Evolutionary conservation across 2,888 invertebrate genomes (phyloP).

Genomic region (Diloba caeruleocephala): DNA sequence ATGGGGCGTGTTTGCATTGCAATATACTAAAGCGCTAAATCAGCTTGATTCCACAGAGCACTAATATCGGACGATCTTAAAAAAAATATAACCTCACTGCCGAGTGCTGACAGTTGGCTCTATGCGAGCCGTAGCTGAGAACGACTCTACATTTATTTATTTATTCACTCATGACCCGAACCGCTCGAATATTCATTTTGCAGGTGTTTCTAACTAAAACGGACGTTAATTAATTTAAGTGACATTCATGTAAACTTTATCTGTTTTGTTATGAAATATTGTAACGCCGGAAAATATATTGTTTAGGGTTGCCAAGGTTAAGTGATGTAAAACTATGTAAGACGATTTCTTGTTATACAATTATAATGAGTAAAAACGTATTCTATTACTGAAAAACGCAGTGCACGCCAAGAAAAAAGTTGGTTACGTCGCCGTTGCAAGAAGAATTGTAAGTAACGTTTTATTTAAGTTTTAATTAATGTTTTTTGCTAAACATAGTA

Average conservation of each 20-base stretch:
- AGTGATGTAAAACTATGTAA: conserved; percentile 37
- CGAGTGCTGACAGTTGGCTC: conserved; percentile 38
- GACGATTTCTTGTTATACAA: conserved; percentile 26
- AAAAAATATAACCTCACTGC: conserved; percentile 59
- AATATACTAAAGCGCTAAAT: conserved; percentile 51
- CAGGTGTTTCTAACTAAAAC: conserved; percentile 25
- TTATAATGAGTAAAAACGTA: conserved; percentile 24
- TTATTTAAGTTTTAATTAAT: not conserved
- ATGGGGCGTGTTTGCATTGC: not conserved
- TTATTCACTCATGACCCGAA: conserved; percentile 36
- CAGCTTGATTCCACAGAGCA: conserved; percentile 48
- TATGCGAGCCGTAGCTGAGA: conserved; percentile 36
- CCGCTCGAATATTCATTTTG: conserved; percentile 28
- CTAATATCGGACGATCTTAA: conserved; percentile 55
- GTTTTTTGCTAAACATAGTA: not conserved
- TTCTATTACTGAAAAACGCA: conserved; percentile 20
- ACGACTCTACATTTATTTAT: conserved; percentile 35
- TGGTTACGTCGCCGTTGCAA: conserved; percentile 1
- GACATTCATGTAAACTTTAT: conserved; percentile 4
- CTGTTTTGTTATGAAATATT: conserved; percentile 8
- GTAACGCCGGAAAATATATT: conserved; percentile 18
- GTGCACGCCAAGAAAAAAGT: conserved; percentile 11
- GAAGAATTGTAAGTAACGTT: conserved; percentile 30
- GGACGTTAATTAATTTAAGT: conserved; percentile 29
- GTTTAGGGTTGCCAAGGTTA: conserved; percentile 57